A percentile compares a stretch with the other conserved stretches of the same genome.
These are phyloP conservation scores for Hippocampus guttulatus DNA, from an alignment of 2,113 vertebrate genomes.

Conservation along the genomic window DNA sequence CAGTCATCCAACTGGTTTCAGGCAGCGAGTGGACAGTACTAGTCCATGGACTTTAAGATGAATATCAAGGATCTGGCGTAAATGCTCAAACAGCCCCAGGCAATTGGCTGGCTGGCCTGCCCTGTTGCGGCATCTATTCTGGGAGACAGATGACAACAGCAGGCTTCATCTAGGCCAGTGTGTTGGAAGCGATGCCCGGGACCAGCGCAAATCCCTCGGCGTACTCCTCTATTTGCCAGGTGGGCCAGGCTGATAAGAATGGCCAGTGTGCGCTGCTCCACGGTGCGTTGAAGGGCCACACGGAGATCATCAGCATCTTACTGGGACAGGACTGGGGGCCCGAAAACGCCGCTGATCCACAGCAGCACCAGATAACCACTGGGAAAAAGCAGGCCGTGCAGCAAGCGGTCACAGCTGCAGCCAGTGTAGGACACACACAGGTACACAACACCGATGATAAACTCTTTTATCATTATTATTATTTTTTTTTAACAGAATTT, in stretches of 20 bases:
- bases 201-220: slow-evolving; percentile 39
- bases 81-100: not conserved
- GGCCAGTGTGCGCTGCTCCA: slow-evolving; percentile 92
- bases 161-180: slow-evolving; percentile 45
- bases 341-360: slow-evolving; percentile 53
- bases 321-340: slow-evolving; percentile 77
- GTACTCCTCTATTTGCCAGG: slow-evolving; percentile 67
- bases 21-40: not conserved
- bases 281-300: slow-evolving; percentile 83
- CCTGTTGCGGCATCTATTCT: slow-evolving; percentile 43
- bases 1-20: not conserved
- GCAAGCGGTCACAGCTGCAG: slow-evolving; percentile 83
- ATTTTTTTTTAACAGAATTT: not conserved
- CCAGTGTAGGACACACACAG: slow-evolving; percentile 89
- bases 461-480: not conserved
- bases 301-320: slow-evolving; percentile 79
- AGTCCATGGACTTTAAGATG: not conserved
- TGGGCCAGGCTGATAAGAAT: slow-evolving; percentile 87
- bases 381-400: slow-evolving; percentile 74
- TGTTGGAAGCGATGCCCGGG: slow-evolving; percentile 15
- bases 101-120: slow-evolving; percentile 2
- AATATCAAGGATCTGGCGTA: not conserved
- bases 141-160: slow-evolving; percentile 43
- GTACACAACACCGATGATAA: slow-evolving; percentile 53
- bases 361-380: slow-evolving; percentile 47